A percentile compares a stretch with the other conserved stretches of the same genome.
These are phyloP conservation scores for Helicoverpa zea DNA, from an alignment of 1,140 invertebrate genomes.

Conservation along the genomic window DNA sequence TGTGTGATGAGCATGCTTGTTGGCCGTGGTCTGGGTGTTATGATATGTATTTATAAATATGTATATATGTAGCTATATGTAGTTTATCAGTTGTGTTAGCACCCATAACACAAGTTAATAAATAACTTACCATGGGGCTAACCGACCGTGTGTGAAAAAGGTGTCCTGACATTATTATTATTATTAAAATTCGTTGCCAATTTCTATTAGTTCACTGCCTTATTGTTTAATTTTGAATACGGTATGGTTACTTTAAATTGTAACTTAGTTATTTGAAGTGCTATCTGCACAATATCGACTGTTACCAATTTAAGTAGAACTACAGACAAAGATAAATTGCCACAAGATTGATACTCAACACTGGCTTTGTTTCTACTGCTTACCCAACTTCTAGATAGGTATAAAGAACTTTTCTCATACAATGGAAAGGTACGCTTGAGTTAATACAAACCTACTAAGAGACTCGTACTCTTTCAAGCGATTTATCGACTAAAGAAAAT, in stretches of 20 bases:
- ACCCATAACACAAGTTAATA: no score
- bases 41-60: no score
- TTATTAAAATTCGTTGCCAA: constrained; percentile 60
- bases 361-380: constrained; percentile 47
- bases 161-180: no score
- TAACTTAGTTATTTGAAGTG: not conserved
- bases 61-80: no score
- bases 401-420: constrained; percentile 25
- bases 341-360: constrained; percentile 33
- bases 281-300: not conserved
- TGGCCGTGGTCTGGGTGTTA: no score
- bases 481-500: constrained; percentile 36
- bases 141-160: no score
- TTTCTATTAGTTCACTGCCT: constrained; percentile 5
- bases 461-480: constrained; percentile 23
- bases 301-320: not conserved
- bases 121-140: no score
- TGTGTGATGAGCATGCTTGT: no score
- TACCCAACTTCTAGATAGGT: constrained; percentile 22
- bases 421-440: constrained; percentile 33
- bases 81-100: no score
- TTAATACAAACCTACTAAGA: constrained; percentile 38
- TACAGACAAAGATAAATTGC: constrained; percentile 10
- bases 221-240: constrained; percentile 26
- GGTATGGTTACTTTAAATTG: not conserved